phyloP scores from a whole-genome alignment of 2,888 invertebrate species.

The Nymphalis c-album region DNA sequence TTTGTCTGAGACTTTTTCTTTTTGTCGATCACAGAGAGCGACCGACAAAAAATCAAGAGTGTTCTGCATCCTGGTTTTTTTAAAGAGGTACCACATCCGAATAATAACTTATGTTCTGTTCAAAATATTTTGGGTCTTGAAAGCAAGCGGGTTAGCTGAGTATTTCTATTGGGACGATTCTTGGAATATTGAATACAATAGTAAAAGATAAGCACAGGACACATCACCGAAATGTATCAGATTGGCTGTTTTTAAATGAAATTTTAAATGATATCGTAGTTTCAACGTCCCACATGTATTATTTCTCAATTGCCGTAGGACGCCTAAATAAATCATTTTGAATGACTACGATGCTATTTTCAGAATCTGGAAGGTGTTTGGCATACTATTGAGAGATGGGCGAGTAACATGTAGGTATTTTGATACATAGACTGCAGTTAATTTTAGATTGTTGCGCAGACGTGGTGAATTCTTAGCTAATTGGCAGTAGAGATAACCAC shows the following conservation, averaged over 20 bases:
- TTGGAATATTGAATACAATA: conserved; percentile 59
- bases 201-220: conserved; percentile 26
- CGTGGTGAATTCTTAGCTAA: conserved; percentile 80
- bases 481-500: conserved; percentile 77
- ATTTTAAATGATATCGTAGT: neutral
- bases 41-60: conserved; percentile 69
- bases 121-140: conserved; percentile 79
- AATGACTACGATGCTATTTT: conserved; percentile 70
- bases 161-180: conserved; percentile 71
- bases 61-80: conserved; percentile 78
- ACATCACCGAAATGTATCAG: conserved; percentile 14
- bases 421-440: conserved; percentile 82
- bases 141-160: conserved; percentile 61
- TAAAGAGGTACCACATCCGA: conserved; percentile 79
- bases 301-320: conserved; percentile 15
- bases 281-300: conserved; percentile 6
- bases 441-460: conserved; percentile 81
- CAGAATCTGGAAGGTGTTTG: conserved; percentile 81
- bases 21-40: conserved; percentile 75
- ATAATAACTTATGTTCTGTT: conserved; percentile 78
- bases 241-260: neutral
- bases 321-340: conserved; percentile 64
- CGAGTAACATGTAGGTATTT: conserved; percentile 80
- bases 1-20: conserved; percentile 74
- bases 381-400: conserved; percentile 81